These are phyloP conservation scores for Tiphia femorata DNA, from an alignment of 2,888 invertebrate genomes.

Conservation along the genomic window DNA sequence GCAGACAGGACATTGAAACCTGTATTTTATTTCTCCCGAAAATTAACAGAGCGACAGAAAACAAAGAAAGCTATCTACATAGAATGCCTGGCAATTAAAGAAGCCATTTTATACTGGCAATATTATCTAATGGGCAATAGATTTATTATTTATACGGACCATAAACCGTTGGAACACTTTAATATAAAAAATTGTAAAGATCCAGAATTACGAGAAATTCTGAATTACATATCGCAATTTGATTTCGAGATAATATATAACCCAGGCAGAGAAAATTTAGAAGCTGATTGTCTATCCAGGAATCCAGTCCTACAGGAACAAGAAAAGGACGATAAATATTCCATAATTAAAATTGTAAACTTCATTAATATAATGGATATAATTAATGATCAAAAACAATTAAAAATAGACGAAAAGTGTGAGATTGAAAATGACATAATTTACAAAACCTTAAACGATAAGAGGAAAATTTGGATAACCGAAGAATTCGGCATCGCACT, in stretches of 20 bases:
- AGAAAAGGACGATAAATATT: not conserved
- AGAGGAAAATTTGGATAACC: constrained; percentile 13
- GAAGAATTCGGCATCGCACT: constrained; percentile 7
- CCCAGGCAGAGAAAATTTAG: constrained; percentile 28
- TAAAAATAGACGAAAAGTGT: not conserved
- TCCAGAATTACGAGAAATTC: constrained; percentile 24
- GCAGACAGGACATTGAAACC: not conserved
- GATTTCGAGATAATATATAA: constrained; percentile 40
- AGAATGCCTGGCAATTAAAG: constrained; percentile 41
- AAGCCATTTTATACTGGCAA: constrained; percentile 39
- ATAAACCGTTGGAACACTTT: constrained; percentile 37
- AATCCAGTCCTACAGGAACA: constrained; percentile 9
- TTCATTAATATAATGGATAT: constrained; percentile 10
- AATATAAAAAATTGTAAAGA: constrained; percentile 39
- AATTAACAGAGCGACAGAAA: constrained; percentile 29
- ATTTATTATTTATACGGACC: constrained; percentile 31
- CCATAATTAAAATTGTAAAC: constrained; percentile 10
- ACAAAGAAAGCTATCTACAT: constrained; percentile 36
- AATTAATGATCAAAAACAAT: constrained; percentile 8
- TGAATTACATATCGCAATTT: constrained; percentile 43
- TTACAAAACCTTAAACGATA: constrained; percentile 17
- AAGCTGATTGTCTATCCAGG: constrained; percentile 34
- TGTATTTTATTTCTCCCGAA: not conserved
- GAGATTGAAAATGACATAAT: constrained; percentile 8
- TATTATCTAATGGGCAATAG: constrained; percentile 33